Evolutionary conservation across 2,888 invertebrate genomes (phyloP).

Genomic region (Andrena flavipes): DNA sequence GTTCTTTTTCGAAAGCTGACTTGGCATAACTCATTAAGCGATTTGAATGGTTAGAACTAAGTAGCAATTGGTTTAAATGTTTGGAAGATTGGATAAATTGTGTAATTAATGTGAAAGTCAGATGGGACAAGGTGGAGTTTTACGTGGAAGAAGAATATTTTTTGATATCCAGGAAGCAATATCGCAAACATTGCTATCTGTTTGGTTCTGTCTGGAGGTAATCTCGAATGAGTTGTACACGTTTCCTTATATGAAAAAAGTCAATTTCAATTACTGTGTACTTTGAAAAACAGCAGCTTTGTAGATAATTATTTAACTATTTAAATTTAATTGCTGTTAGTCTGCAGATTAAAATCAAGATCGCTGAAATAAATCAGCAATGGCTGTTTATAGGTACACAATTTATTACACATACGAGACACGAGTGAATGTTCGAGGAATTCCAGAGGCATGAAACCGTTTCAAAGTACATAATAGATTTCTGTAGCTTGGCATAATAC

Average conservation of each 20-base stretch:
- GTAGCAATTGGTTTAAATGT: too few relatives aligned
- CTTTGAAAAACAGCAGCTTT: background rate
- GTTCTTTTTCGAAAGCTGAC: too few relatives aligned
- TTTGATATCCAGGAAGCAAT: slow-evolving; percentile 19
- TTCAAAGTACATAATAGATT: background rate
- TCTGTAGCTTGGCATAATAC: background rate
- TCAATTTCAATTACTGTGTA: slow-evolving; percentile 1
- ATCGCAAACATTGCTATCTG: slow-evolving; percentile 33
- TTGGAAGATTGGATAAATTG: too few relatives aligned
- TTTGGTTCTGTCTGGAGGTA: slow-evolving; percentile 11
- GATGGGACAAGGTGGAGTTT: background rate
- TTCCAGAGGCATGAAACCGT: background rate
- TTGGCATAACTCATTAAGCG: too few relatives aligned
- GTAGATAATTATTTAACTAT: background rate
- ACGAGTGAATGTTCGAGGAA: too few relatives aligned
- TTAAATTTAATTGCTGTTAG: background rate
- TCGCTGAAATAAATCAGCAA: too few relatives aligned
- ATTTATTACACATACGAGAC: too few relatives aligned
- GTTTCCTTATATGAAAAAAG: slow-evolving; percentile 7
- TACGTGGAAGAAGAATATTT: background rate
- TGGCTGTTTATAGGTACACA: too few relatives aligned
- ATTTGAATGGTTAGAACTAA: too few relatives aligned
- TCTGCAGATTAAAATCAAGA: background rate
- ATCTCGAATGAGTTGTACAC: background rate
- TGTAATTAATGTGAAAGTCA: background rate